A percentile compares a stretch with the other conserved stretches of the same genome.
Conservation (phyloP, 2,797 vertebrate species). For the Austrolebias charrua region DNA sequence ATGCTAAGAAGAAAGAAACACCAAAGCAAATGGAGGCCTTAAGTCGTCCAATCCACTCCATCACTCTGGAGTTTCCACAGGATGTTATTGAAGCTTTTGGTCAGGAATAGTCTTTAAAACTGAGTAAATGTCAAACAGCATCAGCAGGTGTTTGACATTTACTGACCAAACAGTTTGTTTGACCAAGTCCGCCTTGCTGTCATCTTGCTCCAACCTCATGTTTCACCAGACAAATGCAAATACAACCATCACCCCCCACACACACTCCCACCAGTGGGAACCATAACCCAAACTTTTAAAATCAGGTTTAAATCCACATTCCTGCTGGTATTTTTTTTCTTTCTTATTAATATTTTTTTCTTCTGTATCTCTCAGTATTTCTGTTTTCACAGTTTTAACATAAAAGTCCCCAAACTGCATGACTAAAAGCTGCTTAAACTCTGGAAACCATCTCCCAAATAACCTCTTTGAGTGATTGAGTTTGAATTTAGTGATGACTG, state of each 20-base stretch:
- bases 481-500: too few species aligned
- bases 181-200: not conserved
- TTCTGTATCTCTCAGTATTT: too few species aligned
- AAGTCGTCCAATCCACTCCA: not conserved
- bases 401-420: too few species aligned
- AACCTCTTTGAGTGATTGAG: too few species aligned
- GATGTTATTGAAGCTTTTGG: not conserved
- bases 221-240: not conserved
- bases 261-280: not conserved
- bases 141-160: conserved; percentile 4
- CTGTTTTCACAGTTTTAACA: too few species aligned
- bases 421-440: too few species aligned
- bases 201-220: not conserved
- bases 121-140: conserved; percentile 3
- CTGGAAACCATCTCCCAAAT: too few species aligned
- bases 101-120: not conserved
- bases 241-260: not conserved
- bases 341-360: too few species aligned
- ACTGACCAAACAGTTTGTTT: conserved; percentile 2
- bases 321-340: too few species aligned
- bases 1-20: too few species aligned
- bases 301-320: not conserved
- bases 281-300: not conserved
- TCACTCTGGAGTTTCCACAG: not conserved
- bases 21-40: not conserved